Base-by-base conservation (phyloP, 2,888 invertebrate species). In the Drosophila vallismaia region DNA sequence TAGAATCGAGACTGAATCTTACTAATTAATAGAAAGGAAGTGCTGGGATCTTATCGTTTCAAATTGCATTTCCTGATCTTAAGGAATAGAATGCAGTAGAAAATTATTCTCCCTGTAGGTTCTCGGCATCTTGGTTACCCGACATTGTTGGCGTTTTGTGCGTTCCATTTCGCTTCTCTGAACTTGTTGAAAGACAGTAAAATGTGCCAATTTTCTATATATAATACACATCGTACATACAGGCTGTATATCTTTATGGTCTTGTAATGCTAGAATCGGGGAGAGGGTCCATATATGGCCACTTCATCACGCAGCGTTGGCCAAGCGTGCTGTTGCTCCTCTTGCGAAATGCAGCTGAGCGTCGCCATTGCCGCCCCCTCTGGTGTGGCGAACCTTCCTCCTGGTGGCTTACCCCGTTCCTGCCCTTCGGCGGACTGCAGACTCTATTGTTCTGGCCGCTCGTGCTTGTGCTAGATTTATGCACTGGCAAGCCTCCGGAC, bases 381-480 rank as follows among this genome's bases (percentile, higher is more conserved):
- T 69, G n/a, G 36, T 36, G n/a, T 36, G 36, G 36, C n/a, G 5
- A n/a, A n/a, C n/a, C 44, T 2, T 19, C 19, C 19, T 19, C 19
- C 19, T 19, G 19, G 19, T 12, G 5, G 12, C 12, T 12, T 6
- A 7, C 46, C 46, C 12, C 31, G n/a, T 9, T 42, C 29, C 38
- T 57, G 57, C 62, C 62, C 62, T 45, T 45, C 57, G 38, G 62
- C 46, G 19, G 49, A n/a, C 33, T 12, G 50, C 36, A 12, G 46
- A 40, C 19, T 67, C 78, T 75, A 83, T 83, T 83, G 82, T 83
- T 83, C 76, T 82, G 64, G 67, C 73, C 71, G 83, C 86, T 85
- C 88, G 88, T 88, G 88, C 83, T 83, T 87, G 86, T 82, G 75
- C 83, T 74, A 83, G 86, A 82, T 88, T 86, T 83, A 79, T 88